Evolutionary conservation across 2,113 vertebrate species (phyloP), one percentile per base, ranked within the genome.

Genomic region (Percopsis transmontana): DNA sequence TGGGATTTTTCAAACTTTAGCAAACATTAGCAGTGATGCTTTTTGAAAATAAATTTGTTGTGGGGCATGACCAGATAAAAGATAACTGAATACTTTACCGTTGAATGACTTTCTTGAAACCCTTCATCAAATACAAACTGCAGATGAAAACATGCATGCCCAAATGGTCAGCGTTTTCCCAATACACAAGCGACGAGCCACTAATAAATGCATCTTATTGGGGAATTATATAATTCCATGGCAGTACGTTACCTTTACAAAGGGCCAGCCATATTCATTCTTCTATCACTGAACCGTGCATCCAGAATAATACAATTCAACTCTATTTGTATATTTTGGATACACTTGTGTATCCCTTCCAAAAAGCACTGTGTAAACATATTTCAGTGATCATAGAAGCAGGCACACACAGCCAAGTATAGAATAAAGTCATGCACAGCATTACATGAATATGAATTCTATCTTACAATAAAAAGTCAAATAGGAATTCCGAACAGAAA

Each of bases 391-490:
- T 76, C 67, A 44, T 60, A 76, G 71, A 85, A 85, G 85, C 87
- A 89, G 87, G 82, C 86, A 87, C 86, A 82, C 84, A 86, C 87
- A 88, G 80, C 84, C 75, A 73, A 82, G 66, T 72, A 81, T 54
- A 84, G 79, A 83, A 54, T 44, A 75, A 78, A 75, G 67, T 85
- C 89, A 88, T 88, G 88, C 89, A 88, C 72, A 81, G 83, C 81
- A 61, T 81, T 70, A 77, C 74, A 65, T 85, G 72, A 59, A 79
- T 70, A 89, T 79, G 73, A 47, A 48, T 70, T 83, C 24, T 58
- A 67, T 67, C 24, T 67, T 74, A 85, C 74, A 66, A 21, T 64
- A 58, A 66, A 23, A 24, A 60, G 62, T 48, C 72, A 54, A 55
- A 66, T 11, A 48, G 24, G 58, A 54, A 48, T 56, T 69, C 53